These are phyloP conservation scores for Trichoplusia ni DNA, from an alignment of 1,140 invertebrate genomes.

Conservation along the genomic window DNA sequence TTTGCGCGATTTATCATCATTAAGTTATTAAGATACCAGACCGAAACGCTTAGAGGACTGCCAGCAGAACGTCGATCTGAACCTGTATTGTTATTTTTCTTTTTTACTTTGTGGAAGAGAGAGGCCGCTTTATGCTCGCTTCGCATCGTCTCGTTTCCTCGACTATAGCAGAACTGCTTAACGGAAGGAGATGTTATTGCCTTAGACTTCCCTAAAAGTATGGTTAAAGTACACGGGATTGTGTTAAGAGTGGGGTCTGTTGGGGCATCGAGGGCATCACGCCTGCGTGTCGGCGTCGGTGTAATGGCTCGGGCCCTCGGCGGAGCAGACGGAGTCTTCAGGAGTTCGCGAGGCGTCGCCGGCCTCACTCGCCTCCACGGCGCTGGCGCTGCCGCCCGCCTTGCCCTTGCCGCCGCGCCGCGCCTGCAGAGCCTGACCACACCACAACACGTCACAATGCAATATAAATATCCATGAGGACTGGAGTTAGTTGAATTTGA, in stretches of 20 bases:
- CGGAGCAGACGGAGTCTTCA: slow-evolving; percentile 88
- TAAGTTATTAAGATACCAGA: too few species aligned
- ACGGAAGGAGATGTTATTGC: too few species aligned
- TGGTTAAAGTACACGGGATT: slow-evolving; percentile 2
- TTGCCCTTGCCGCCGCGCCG: slow-evolving; percentile 80
- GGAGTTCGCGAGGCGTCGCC: slow-evolving; percentile 86
- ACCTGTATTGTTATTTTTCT: too few species aligned
- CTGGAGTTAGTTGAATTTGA: too few species aligned
- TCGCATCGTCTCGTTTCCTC: too few species aligned
- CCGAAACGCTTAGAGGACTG: too few species aligned
- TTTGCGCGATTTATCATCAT: neutral
- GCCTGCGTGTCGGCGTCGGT: slow-evolving; percentile 69
- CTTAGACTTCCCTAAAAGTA: too few species aligned
- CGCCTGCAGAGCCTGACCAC: slow-evolving; percentile 78
- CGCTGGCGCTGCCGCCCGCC: slow-evolving; percentile 82
- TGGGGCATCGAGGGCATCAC: slow-evolving; percentile 33
- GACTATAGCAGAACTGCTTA: too few species aligned
- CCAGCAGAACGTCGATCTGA: too few species aligned
- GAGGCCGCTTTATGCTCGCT: too few species aligned
- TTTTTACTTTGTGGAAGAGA: too few species aligned
- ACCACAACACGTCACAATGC: neutral
- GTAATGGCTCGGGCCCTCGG: slow-evolving; percentile 85
- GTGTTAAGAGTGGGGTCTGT: neutral
- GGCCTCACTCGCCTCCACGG: slow-evolving; percentile 83
- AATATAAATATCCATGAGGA: too few species aligned